Evolutionary conservation across 2,888 invertebrate genomes (phyloP).

Genomic region (Ochlodes sylvanus): DNA sequence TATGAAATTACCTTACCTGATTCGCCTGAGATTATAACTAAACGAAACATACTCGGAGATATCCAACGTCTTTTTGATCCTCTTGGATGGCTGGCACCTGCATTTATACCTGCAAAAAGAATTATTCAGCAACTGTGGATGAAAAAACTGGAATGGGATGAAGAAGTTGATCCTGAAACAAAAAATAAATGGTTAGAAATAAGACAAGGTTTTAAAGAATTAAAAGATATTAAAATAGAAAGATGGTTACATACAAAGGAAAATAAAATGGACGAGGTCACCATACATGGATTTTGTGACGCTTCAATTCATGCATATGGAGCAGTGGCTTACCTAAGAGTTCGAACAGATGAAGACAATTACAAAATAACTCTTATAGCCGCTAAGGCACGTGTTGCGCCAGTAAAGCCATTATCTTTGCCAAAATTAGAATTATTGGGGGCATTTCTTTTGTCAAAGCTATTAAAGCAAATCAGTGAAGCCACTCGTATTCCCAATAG

Average conservation of each 20-base stretch:
- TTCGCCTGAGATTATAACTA: conserved; percentile 17
- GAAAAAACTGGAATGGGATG: conserved; percentile 40
- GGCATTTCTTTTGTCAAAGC: too few species aligned
- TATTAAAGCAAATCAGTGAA: too few species aligned
- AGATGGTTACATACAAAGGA: conserved; percentile 18
- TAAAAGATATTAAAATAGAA: conserved; percentile 26
- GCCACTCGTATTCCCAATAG: background rate
- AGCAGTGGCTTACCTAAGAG: conserved; percentile 37
- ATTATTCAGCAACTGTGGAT: conserved; percentile 44
- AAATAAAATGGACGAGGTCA: conserved; percentile 8
- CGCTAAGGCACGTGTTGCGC: conserved; percentile 34
- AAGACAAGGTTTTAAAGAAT: conserved; percentile 30
- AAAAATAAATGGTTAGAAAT: conserved; percentile 38
- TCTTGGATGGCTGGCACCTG: conserved; percentile 5
- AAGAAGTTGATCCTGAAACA: conserved; percentile 14
- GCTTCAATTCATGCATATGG: conserved; percentile 38
- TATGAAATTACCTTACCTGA: conserved; percentile 17
- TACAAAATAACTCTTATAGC: conserved; percentile 29
- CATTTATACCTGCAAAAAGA: conserved; percentile 36
- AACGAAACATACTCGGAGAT: conserved; percentile 25
- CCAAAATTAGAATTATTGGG: background rate
- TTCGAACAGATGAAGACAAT: conserved; percentile 17
- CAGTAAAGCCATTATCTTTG: conserved; percentile 34
- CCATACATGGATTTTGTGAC: conserved; percentile 40
- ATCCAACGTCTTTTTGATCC: conserved; percentile 15